Evolutionary conservation across 1,140 invertebrate genomes (phyloP), one percentile per base, ranked within the genome.

Genomic region (Lysiphlebus fabarum): DNA sequence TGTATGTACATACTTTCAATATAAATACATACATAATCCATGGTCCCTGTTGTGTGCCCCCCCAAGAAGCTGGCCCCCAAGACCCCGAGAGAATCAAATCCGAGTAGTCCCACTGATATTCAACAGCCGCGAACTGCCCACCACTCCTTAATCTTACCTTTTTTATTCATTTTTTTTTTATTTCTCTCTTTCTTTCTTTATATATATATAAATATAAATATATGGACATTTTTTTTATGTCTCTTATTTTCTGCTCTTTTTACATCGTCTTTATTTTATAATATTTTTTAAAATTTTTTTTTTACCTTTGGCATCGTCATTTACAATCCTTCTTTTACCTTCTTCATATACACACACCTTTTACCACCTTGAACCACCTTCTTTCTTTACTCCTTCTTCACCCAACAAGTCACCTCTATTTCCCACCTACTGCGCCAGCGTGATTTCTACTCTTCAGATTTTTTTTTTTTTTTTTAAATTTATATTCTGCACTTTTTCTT

Each of bases 31-130:
- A 17, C 56, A 12, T 10, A 50, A 9, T 38, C 41, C 48, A 12
- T 26, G 36, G 12, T 51, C 56, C 49, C 50, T 58, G 59, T 34
- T 58, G 41, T 36, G 42, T 26, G 53, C 41, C 63, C 44, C 57
- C 58, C 56, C 66, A 47, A 50, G 61, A 65, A 70, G 66, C 61
- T 59, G 56, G 43, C 48, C 47, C 57, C 41, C 48, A 57, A 58
- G 53, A 51, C 50, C 55, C 59, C 51, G 56, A 57, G 40, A 58
- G 59, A 26, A 17, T 26, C 47, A 12, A 49, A 12, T 49, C 26
- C 43, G 38, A 14, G 49, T 14, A 42, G 40, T 44, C n/a, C n/a
- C 17, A 11, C 40, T 38, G 34, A 26, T 9, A 37, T 12, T 33
- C 47, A n/a, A n/a, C 47, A 26, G 17, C 17, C 17, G 17, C 57